These are phyloP conservation scores for Microplitis demolitor DNA, from an alignment of 1,140 invertebrate genomes.

Conservation along the genomic window DNA sequence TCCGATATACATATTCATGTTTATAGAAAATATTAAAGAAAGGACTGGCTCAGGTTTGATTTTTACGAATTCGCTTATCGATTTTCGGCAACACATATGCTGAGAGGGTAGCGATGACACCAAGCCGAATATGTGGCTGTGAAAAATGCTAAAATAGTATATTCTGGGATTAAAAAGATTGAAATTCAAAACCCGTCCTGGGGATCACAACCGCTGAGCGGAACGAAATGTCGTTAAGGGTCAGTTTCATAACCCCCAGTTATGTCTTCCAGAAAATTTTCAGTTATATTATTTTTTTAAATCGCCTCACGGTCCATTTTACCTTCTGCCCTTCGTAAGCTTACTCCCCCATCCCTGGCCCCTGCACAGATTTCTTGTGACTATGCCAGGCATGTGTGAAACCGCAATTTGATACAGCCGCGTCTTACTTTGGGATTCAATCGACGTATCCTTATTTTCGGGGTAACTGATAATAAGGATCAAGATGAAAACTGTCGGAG, in stretches of 20 bases:
- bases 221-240: conserved; percentile 61
- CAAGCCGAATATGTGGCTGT: conserved; percentile 38
- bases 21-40: not conserved
- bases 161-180: conserved; percentile 63
- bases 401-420: conserved; percentile 58
- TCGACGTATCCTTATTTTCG: conserved; percentile 43
- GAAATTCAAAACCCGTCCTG: conserved; percentile 62
- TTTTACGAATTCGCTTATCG: not conserved
- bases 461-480: too few species aligned
- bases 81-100: conserved; percentile 31
- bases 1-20: too few species aligned
- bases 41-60: too few species aligned
- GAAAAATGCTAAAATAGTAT: conserved; percentile 64
- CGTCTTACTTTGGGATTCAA: conserved; percentile 55
- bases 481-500: conserved; percentile 49
- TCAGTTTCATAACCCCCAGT: conserved; percentile 53
- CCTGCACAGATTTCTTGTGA: not conserved
- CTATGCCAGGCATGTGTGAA: conserved; percentile 24
- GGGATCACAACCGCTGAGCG: conserved; percentile 36
- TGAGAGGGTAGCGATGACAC: not conserved
- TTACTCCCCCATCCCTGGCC: too few species aligned
- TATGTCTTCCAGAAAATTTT: conserved; percentile 35
- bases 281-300: conserved; percentile 59
- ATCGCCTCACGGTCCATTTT: conserved; percentile 29
- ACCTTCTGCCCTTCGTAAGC: conserved; percentile 5